phyloP scores from a whole-genome alignment of 2,113 vertebrate species.

The Calyptomena viridis region DNA sequence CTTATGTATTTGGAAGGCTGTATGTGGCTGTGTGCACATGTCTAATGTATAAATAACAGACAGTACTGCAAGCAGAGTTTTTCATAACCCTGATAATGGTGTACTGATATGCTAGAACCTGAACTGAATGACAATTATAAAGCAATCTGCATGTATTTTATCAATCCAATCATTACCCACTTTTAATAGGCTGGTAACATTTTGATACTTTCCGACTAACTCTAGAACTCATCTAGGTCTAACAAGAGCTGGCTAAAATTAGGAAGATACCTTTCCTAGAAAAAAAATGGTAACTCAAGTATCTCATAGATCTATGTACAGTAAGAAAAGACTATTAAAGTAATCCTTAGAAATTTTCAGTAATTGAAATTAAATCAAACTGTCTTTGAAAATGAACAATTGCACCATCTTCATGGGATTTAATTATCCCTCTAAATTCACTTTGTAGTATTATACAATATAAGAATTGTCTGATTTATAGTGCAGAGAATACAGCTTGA shows the following conservation, averaged over 20 bases:
- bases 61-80: neutral
- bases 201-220: neutral
- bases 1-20: neutral
- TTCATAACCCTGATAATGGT: neutral
- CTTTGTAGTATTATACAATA: neutral
- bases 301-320: neutral
- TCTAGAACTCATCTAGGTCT: neutral
- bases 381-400: neutral
- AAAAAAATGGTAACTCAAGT: neutral
- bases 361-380: constrained; percentile 25
- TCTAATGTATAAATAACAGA: neutral
- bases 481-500: neutral
- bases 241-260: neutral
- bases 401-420: neutral
- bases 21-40: neutral
- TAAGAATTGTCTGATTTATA: neutral
- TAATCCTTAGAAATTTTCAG: neutral
- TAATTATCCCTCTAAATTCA: neutral
- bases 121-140: neutral
- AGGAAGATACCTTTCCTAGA: neutral
- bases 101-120: neutral
- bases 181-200: neutral
- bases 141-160: neutral
- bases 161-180: neutral
- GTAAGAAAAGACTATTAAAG: neutral